phyloP scores from a whole-genome alignment of 2,113 vertebrate genomes.

The Cheirogaleus medius region DNA sequence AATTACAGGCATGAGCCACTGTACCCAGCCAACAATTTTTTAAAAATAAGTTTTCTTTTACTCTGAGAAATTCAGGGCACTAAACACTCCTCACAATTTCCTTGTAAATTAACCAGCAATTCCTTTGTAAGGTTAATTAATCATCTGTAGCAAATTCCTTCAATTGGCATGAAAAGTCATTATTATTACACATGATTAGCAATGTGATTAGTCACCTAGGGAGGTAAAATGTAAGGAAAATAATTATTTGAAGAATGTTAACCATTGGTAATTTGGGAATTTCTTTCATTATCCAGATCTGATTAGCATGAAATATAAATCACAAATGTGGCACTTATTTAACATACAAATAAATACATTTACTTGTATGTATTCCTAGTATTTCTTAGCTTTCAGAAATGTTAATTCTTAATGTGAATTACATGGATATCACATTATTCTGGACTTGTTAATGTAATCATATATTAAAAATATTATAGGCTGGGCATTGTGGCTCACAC shows the following conservation, averaged over 20 bases:
- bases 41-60: slow-evolving; percentile 54
- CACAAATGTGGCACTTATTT: slow-evolving; percentile 57
- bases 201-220: slow-evolving; percentile 71
- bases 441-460: background rate
- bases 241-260: slow-evolving; percentile 79
- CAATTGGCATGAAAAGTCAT: slow-evolving; percentile 72
- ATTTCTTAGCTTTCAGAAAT: slow-evolving; percentile 54
- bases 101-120: slow-evolving; percentile 42
- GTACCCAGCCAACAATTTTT: background rate
- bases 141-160: slow-evolving; percentile 76
- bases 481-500: no score
- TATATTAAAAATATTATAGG: background rate
- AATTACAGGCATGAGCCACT: no score
- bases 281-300: slow-evolving; percentile 76
- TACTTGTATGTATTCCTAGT: background rate
- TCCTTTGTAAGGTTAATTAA: slow-evolving; percentile 59
- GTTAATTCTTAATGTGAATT: slow-evolving; percentile 36
- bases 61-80: background rate
- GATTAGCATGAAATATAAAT: slow-evolving; percentile 80
- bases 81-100: slow-evolving; percentile 9
- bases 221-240: slow-evolving; percentile 78
- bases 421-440: background rate
- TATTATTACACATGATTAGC: slow-evolving; percentile 58
- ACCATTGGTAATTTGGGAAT: slow-evolving; percentile 72
- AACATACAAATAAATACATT: slow-evolving; percentile 66